These are phyloP conservation scores for Onychomys torridus DNA, from an alignment of 2,797 vertebrate genomes.

Conservation along the genomic window DNA sequence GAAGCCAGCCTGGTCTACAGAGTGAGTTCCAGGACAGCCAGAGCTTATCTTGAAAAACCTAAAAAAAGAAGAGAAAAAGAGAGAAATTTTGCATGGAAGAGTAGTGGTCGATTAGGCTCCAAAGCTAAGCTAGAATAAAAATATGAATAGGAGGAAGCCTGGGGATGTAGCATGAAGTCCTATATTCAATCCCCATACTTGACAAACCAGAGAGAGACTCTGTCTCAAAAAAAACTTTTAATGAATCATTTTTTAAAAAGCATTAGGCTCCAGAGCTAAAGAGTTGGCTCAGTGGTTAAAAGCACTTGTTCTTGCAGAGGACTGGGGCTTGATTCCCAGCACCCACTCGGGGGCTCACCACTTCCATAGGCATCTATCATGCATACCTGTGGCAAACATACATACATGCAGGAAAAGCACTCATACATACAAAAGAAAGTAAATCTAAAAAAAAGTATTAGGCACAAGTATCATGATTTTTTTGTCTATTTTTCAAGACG, in stretches of 20 bases:
- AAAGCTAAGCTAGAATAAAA: conserved; percentile 7
- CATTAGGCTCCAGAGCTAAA: neutral
- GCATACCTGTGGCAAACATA: neutral
- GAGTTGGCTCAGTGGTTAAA: neutral
- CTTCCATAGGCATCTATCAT: neutral
- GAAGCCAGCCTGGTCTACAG: neutral
- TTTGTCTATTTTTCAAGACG: too few relatives aligned
- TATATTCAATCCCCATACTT: neutral
- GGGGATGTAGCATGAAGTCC: neutral
- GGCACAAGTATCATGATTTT: neutral
- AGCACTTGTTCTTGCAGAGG: neutral
- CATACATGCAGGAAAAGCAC: neutral
- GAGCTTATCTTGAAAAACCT: neutral
- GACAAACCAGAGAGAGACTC: neutral
- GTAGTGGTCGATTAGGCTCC: neutral
- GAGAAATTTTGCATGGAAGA: neutral
- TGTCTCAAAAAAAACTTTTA: neutral
- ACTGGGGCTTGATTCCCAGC: neutral
- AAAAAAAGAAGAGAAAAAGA: neutral
- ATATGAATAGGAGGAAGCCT: neutral
- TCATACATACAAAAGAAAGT: neutral
- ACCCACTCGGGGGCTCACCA: neutral
- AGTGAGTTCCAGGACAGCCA: neutral
- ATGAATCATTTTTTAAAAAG: neutral
- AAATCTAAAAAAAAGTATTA: neutral